Evolutionary conservation across 64 coral and sea anemone genomes (phyloP).

Genomic region (Porites australiensis): DNA sequence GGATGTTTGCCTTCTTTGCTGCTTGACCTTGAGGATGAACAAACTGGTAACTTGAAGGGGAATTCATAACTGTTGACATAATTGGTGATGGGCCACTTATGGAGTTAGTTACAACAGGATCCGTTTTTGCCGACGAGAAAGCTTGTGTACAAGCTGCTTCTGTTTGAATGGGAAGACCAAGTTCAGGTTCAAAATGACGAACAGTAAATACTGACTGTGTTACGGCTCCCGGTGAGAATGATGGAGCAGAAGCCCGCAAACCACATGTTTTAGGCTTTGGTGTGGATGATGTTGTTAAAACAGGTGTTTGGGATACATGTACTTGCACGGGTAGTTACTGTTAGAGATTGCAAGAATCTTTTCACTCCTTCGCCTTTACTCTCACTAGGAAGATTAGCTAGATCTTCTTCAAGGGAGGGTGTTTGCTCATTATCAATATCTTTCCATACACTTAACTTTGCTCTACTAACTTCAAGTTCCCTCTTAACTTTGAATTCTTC

Average conservation of each 20-base stretch:
- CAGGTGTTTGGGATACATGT: neutral
- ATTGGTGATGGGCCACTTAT: neutral
- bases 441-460: conserved; percentile 49
- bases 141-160: neutral
- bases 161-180: neutral
- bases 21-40: conserved; percentile 9
- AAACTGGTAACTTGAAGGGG: neutral
- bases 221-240: neutral
- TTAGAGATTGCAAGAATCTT: conserved; percentile 6
- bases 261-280: neutral
- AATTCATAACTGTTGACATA: neutral
- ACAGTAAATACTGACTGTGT: neutral
- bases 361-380: conserved; percentile 5
- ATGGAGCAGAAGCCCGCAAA: neutral
- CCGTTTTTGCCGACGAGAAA: neutral
- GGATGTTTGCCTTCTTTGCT: conserved; percentile 85
- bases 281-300: conserved; percentile 11
- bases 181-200: neutral
- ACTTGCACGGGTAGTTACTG: neutral
- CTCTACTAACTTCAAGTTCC: conserved; percentile 59
- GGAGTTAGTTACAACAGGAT: neutral
- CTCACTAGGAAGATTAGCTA: no score
- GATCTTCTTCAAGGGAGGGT: neutral
- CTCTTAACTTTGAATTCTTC: conserved; percentile 30
- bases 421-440: conserved; percentile 15